These are phyloP conservation scores for Troilus luridus DNA, from an alignment of 2,888 invertebrate genomes.

Conservation along the genomic window DNA sequence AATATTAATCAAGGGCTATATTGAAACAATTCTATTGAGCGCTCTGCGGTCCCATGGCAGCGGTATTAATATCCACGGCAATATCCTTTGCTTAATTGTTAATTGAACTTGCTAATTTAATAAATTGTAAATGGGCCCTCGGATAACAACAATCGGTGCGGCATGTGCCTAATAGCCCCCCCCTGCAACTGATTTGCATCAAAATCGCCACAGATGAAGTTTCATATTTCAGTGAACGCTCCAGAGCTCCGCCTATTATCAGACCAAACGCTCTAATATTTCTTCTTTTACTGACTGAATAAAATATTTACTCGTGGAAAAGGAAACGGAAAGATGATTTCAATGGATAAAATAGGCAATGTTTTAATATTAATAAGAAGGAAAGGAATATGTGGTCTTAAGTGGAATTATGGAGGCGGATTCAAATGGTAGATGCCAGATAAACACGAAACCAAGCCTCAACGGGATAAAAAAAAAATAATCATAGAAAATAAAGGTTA, in stretches of 20 bases:
- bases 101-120: constrained; percentile 4
- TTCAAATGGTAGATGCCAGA: constrained; percentile 30
- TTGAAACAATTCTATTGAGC: background rate
- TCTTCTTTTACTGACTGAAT: background rate
- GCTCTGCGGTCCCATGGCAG: background rate
- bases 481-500: constrained; percentile 28
- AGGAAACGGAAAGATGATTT: background rate
- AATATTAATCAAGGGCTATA: background rate
- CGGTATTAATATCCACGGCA: background rate
- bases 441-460: constrained; percentile 31
- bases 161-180: constrained; percentile 23
- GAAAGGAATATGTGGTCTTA: constrained; percentile 13
- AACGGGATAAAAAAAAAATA: background rate
- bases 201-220: constrained; percentile 39
- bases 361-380: constrained; percentile 28
- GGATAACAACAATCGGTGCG: background rate
- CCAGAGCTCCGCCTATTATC: background rate
- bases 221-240: constrained; percentile 40
- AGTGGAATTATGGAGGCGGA: constrained; percentile 28
- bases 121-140: constrained; percentile 41
- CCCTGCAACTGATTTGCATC: constrained; percentile 5
- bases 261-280: background rate
- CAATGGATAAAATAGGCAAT: constrained; percentile 12
- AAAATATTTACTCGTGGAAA: constrained; percentile 9
- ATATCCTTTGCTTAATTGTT: background rate